phyloP scores from a whole-genome alignment of 2,113 vertebrate species.

The Merops nubicus region DNA sequence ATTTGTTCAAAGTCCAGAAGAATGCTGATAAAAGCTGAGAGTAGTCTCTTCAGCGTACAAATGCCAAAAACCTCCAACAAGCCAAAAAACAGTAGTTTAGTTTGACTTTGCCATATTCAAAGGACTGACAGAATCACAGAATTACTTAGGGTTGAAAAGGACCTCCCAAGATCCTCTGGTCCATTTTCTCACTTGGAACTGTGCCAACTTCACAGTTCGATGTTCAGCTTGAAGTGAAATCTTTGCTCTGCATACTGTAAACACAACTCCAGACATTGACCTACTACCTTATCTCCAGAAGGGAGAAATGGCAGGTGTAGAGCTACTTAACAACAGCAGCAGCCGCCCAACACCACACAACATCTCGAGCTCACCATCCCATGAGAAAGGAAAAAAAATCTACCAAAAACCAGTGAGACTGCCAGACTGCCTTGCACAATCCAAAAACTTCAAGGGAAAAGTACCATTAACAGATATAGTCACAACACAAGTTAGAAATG shows the following conservation, averaged over 20 bases:
- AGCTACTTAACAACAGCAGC: not conserved
- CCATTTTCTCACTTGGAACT: not conserved
- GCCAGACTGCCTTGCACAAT: not conserved
- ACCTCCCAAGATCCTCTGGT: not conserved
- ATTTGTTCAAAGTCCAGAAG: not conserved
- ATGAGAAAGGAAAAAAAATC: not conserved
- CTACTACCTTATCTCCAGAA: not conserved
- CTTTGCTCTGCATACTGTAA: not conserved
- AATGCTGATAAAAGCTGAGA: not conserved
- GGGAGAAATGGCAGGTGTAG: not conserved
- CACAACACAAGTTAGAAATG: not conserved
- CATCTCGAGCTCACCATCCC: not conserved
- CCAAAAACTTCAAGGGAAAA: not conserved
- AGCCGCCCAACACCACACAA: accelerated
- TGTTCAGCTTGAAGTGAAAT: not conserved
- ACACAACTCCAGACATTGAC: not conserved
- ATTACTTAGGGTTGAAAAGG: not conserved
- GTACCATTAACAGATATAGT: not conserved
- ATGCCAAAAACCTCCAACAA: not conserved
- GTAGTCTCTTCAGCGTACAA: not conserved
- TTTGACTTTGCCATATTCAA: not conserved
- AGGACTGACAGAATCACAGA: not conserved
- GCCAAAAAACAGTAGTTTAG: not conserved
- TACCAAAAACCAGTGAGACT: not conserved
- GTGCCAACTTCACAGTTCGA: not conserved